Percentiles rank a stretch among this genome's conserved stretches.
Evolutionary conservation across 2,113 vertebrate genomes (phyloP).

Genomic region (Myotis davidii): DNA sequence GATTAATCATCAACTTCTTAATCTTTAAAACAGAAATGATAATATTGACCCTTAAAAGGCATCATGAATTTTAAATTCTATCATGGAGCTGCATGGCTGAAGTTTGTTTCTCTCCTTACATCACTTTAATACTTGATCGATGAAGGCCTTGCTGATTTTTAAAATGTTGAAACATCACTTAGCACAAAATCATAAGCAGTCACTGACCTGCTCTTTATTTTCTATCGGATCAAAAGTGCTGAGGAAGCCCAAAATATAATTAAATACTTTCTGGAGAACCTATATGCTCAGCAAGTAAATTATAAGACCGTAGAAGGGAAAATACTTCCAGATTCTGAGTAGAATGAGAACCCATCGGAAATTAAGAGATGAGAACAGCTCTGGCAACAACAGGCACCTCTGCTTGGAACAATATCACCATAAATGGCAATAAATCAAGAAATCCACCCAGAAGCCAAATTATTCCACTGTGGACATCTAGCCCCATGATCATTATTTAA

Average conservation of each 20-base stretch:
- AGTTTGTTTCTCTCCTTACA: neutral
- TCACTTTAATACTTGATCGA: conserved; percentile 36
- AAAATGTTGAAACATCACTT: conserved; percentile 37
- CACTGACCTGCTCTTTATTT: neutral
- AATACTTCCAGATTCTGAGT: neutral
- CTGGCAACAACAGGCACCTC: neutral
- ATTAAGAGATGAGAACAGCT: neutral
- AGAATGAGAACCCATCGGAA: neutral
- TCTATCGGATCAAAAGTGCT: neutral
- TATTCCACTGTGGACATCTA: neutral
- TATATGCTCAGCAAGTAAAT: neutral
- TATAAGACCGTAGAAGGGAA: neutral
- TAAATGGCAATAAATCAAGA: conserved; percentile 2
- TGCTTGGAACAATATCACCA: neutral
- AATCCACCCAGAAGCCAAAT: neutral
- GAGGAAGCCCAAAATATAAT: neutral
- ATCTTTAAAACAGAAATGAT: conserved; percentile 38
- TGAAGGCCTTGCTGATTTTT: conserved; percentile 32
- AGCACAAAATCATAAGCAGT: conserved; percentile 24
- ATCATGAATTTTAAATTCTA: conserved; percentile 41
- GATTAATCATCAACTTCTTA: conserved; percentile 58
- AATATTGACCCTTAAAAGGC: conserved; percentile 51
- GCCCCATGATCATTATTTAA: neutral
- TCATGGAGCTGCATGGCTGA: neutral
- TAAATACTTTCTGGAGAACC: neutral